Percentiles rank a stretch among this genome's conserved stretches.
These are phyloP conservation scores for Drosophila funebris DNA, from an alignment of 1,140 invertebrate genomes.

Conservation along the genomic window DNA sequence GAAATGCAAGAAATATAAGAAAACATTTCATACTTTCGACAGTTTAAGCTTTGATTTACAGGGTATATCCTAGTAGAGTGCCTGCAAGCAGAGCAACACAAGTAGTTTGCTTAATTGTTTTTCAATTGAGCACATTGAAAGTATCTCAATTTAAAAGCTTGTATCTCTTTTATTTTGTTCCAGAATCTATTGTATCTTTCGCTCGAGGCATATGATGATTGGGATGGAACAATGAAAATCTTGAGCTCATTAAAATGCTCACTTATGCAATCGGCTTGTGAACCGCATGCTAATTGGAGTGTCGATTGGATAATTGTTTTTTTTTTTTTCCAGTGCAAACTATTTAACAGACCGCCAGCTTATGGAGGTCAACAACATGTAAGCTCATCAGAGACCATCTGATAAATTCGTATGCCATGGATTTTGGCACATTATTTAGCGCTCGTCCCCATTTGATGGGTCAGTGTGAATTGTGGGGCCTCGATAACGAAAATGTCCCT, in stretches of 20 bases:
- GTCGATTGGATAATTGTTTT: conserved; percentile 37
- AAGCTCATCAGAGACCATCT: neutral
- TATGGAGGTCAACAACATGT: conserved; percentile 3
- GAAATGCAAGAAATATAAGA: too few relatives aligned
- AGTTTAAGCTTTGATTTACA: too few relatives aligned
- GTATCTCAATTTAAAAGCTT: conserved; percentile 46
- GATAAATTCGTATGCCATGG: neutral
- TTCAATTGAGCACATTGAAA: conserved; percentile 41
- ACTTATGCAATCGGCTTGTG: conserved; percentile 42
- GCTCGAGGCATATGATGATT: neutral
- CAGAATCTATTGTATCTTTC: neutral
- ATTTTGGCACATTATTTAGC: conserved; percentile 54
- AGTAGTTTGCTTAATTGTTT: conserved; percentile 38
- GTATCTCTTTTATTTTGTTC: neutral
- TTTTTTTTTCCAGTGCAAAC: conserved; percentile 39
- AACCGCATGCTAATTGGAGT: conserved; percentile 52
- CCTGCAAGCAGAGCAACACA: neutral
- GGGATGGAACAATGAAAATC: neutral
- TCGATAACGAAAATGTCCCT: conserved; percentile 2
- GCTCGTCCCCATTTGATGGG: conserved; percentile 6
- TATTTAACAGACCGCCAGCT: conserved; percentile 43
- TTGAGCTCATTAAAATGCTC: conserved; percentile 15
- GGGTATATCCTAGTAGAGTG: too few relatives aligned
- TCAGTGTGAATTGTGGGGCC: conserved; percentile 21
- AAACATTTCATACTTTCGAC: too few relatives aligned